Conservation (phyloP, 1,140 invertebrate genomes). For the Antheraea mylitta region DNA sequence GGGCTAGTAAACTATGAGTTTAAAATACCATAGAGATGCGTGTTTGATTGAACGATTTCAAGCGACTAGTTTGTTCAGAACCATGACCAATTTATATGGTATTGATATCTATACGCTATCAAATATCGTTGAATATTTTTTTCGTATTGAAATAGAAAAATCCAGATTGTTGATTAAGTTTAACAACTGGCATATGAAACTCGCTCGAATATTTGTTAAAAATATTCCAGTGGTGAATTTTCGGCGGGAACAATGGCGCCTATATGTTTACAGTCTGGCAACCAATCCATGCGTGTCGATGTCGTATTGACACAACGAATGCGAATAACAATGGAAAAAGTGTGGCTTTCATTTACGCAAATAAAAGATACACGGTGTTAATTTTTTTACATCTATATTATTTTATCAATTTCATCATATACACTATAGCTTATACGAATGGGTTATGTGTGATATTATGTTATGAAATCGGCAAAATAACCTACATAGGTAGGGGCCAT, state of each 20-base stretch:
- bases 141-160: not conserved
- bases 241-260: not conserved
- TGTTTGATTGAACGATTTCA: too few relatives aligned
- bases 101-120: too few relatives aligned
- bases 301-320: not conserved
- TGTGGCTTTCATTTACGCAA: not conserved
- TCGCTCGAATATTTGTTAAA: not conserved
- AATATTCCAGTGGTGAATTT: constrained; percentile 1
- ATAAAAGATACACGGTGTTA: not conserved
- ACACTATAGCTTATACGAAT: too few relatives aligned
- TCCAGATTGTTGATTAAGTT: not conserved
- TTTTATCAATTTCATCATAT: too few relatives aligned
- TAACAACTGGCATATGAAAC: not conserved
- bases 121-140: not conserved
- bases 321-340: not conserved
- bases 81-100: too few relatives aligned
- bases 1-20: too few relatives aligned
- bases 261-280: not conserved
- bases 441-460: too few relatives aligned
- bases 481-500: too few relatives aligned
- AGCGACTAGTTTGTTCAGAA: too few relatives aligned
- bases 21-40: not conserved
- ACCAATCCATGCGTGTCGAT: not conserved
- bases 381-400: too few relatives aligned
- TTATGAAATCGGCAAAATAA: too few relatives aligned